Evolutionary conservation across 2,888 invertebrate species (phyloP), one percentile per base, ranked within the genome.

Genomic region (Nomada fucata): DNA sequence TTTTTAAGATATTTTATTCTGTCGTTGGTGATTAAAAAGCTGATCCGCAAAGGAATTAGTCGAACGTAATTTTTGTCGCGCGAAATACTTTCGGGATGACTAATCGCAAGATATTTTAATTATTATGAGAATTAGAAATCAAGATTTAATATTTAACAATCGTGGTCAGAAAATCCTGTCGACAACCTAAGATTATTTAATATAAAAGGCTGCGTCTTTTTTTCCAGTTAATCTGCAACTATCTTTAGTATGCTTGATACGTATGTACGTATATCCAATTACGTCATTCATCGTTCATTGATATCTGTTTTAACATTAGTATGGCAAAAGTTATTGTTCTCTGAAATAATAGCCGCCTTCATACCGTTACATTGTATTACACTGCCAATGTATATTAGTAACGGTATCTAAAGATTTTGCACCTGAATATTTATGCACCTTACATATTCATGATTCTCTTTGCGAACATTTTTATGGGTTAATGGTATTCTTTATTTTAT

Each of bases 321-420:
- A 57, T 26, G 36, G 7, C 2, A 50, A 15, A 55, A 57, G 23
- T 64, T 50, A 71, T 59, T 52, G 72, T 72, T 77, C 65, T 29
- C 20, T 23, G 26, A 29, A 26, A 59, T 42, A 59, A 18, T 50
- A 57, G 13, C 2, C n/a, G 11, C 29, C 42, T 18, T 64, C 52
- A 18, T 77, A 77, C 79, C 69, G 78, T 79, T 79, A 70, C 23
- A 15, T 50, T 50, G n/a, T 67, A 15, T 50, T 36, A 47, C 13
- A 55, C 47, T 47, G 47, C 15, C 11, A 63, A 29, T 50, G 50
- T 50, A 57, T 26, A 44, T 64, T 26, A 36, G 20, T 77, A 79
- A 79, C 70, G 78, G 79, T 79, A 77, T 63, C 5, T 0, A 23
- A 70, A 20, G n/a, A 65, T 77, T 59, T 42, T 26, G 23, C 69